These are phyloP conservation scores for Zaprionus nigranus DNA, from an alignment of 1,140 invertebrate genomes.

Conservation along the genomic window DNA sequence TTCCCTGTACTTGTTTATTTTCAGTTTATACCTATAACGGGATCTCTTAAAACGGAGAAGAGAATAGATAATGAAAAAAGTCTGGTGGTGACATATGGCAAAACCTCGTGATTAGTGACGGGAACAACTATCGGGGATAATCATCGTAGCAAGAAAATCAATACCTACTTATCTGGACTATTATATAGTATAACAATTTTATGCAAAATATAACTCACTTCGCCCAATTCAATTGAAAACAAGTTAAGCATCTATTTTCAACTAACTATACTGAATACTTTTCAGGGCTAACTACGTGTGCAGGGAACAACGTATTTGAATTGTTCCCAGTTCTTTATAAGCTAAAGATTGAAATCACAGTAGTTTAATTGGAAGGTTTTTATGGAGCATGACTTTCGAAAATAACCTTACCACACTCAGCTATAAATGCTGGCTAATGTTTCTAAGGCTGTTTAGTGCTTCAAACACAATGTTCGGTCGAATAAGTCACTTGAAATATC, in stretches of 20 bases:
- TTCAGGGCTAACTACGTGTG: not conserved
- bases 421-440: not conserved
- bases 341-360: not conserved
- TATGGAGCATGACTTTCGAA: slow-evolving; percentile 5
- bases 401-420: not conserved
- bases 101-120: not conserved
- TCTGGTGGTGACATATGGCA: not conserved
- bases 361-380: slow-evolving; percentile 15
- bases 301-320: not conserved
- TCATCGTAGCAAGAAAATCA: not conserved
- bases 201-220: too few species aligned
- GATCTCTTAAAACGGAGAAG: not conserved
- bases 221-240: too few species aligned
- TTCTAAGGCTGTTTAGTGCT: not conserved
- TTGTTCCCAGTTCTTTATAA: not conserved
- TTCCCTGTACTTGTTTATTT: not conserved
- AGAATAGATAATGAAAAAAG: not conserved
- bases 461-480: slow-evolving; percentile 7
- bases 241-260: not conserved
- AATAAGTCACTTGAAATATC: not conserved
- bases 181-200: too few species aligned
- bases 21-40: not conserved
- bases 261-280: not conserved
- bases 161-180: not conserved
- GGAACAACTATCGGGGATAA: not conserved